phyloP scores from a whole-genome alignment of 2,113 vertebrate genomes.

The Grus americana region DNA sequence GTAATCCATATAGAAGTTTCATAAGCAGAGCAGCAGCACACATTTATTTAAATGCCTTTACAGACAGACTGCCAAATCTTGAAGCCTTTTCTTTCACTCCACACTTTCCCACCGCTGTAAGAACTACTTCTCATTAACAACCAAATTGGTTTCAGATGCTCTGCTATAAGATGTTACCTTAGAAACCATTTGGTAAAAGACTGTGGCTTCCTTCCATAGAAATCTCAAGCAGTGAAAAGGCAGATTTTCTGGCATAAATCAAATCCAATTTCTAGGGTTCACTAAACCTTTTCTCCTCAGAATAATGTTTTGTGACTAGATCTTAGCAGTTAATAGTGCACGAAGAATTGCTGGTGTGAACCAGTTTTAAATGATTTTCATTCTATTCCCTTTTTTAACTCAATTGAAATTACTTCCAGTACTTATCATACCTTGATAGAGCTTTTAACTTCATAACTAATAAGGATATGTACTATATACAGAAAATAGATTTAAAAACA shows the following conservation, averaged over 20 bases:
- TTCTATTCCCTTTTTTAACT: conserved; percentile 63
- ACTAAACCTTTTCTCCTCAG: conserved; percentile 85
- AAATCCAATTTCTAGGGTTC: conserved; percentile 90
- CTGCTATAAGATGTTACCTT: conserved; percentile 83
- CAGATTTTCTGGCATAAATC: conserved; percentile 87
- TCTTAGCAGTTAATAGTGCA: conserved; percentile 81
- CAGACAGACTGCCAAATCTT: conserved; percentile 70
- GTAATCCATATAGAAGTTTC: conserved; percentile 66
- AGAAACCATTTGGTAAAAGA: conserved; percentile 85
- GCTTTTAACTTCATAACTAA: neutral
- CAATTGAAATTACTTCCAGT: conserved; percentile 58
- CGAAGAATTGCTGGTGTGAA: conserved; percentile 80
- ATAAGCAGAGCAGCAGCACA: conserved; percentile 73
- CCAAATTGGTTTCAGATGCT: conserved; percentile 90
- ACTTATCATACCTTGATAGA: conserved; percentile 41
- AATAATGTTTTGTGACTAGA: conserved; percentile 83
- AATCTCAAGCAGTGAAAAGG: conserved; percentile 85
- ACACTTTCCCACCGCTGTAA: conserved; percentile 86
- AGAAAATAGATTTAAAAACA: neutral
- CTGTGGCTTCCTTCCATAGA: conserved; percentile 83
- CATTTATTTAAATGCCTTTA: conserved; percentile 69
- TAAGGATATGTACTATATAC: neutral
- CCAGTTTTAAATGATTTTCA: conserved; percentile 75
- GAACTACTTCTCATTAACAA: conserved; percentile 90
- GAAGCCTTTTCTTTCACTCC: conserved; percentile 76